Evolutionary conservation across 2,797 vertebrate genomes (phyloP).

Genomic region (Chrysolophus pictus): DNA sequence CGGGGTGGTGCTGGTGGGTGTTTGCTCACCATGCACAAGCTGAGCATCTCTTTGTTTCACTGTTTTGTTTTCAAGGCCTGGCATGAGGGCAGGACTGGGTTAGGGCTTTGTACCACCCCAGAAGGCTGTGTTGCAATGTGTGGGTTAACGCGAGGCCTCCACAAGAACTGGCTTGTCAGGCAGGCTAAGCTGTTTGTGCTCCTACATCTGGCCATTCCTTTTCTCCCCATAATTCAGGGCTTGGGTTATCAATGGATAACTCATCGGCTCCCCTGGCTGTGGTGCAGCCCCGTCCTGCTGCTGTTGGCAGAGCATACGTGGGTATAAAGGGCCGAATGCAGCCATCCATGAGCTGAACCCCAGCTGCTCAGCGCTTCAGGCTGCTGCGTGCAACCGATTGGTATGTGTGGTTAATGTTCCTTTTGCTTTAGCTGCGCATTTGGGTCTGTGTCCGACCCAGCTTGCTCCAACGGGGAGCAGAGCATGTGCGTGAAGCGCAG

Average conservation of each 20-base stretch:
- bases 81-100: background rate
- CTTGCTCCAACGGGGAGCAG: background rate
- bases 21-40: background rate
- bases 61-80: background rate
- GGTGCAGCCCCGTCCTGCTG: background rate
- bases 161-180: background rate
- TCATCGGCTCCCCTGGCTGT: background rate
- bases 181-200: background rate
- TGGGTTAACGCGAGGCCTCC: background rate
- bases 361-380: background rate
- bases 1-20: background rate
- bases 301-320: background rate
- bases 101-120: background rate
- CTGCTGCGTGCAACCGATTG: rapidly evolving
- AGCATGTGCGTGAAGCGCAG: rapidly evolving
- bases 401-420: rapidly evolving
- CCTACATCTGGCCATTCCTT: background rate
- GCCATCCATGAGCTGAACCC: background rate
- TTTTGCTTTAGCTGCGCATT: rapidly evolving
- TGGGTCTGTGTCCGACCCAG: background rate
- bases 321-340: rapidly evolving
- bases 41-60: background rate
- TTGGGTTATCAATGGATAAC: background rate
- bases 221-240: background rate
- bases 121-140: background rate